These are phyloP conservation scores for Aselliscus stoliczkanus DNA, from an alignment of 2,797 vertebrate species.

Conservation along the genomic window DNA sequence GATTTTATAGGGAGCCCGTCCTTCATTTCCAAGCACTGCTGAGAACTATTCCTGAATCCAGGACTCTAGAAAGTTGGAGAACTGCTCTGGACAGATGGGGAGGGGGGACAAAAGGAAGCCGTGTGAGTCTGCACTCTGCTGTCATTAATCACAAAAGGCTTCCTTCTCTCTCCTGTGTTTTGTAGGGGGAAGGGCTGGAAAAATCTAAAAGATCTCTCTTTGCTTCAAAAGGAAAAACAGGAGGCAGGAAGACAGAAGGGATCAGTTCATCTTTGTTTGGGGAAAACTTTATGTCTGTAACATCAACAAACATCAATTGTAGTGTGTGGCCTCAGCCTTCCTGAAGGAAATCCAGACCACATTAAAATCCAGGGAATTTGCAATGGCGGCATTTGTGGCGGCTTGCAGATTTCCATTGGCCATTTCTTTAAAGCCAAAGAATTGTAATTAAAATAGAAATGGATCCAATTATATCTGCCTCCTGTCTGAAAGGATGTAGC, in stretches of 20 bases:
- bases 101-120: not conserved
- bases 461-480: conserved; percentile 62
- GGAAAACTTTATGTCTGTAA: conserved; percentile 39
- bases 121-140: not conserved
- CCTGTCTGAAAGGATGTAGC: conserved; percentile 63
- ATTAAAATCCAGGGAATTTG: conserved; percentile 40
- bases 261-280: conserved; percentile 34
- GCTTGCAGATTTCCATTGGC: conserved; percentile 44
- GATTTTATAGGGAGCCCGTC: not conserved
- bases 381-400: conserved; percentile 33
- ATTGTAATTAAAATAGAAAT: conserved; percentile 67
- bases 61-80: not conserved
- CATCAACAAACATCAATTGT: conserved; percentile 49
- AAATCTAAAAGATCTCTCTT: conserved; percentile 3
- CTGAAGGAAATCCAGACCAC: not conserved
- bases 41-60: not conserved
- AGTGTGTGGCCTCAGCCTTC: conserved; percentile 28
- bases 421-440: conserved; percentile 68
- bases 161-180: not conserved
- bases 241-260: not conserved
- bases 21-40: not conserved
- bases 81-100: not conserved
- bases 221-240: conserved; percentile 2
- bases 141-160: not conserved
- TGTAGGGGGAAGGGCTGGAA: not conserved